Conservation (phyloP, 2,113 vertebrate species). For the Empidonax alnorum region DNA sequence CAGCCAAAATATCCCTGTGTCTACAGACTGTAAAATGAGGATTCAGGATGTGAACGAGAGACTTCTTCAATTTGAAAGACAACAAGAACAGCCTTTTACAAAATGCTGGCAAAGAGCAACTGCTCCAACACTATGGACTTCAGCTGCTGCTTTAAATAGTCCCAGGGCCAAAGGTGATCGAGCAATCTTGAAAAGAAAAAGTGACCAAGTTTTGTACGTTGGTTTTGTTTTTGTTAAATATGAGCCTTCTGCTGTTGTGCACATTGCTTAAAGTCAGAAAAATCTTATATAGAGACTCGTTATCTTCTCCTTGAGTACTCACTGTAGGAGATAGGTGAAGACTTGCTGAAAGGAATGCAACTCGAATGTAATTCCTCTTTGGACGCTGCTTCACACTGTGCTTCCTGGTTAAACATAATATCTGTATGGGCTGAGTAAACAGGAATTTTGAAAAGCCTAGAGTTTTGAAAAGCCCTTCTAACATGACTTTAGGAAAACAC, state of each 20-base stretch:
- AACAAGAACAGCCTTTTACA: not conserved
- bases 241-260: not conserved
- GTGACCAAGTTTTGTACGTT: not conserved
- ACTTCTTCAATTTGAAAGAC: not conserved
- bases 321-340: not conserved
- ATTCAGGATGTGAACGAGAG: not conserved
- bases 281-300: not conserved
- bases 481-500: not conserved
- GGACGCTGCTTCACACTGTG: not conserved
- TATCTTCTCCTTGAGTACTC: not conserved
- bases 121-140: not conserved
- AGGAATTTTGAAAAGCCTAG: not conserved
- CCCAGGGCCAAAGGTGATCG: not conserved
- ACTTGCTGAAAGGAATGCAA: conserved; percentile 15
- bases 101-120: not conserved
- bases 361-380: not conserved
- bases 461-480: not conserved
- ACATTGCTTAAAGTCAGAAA: not conserved
- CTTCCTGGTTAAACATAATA: not conserved
- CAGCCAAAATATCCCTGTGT: not conserved
- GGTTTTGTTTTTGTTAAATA: rapidly evolving
- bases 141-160: not conserved
- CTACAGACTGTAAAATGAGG: not conserved
- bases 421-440: not conserved
- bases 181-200: not conserved